Conservation (phyloP, 2,888 invertebrate genomes). For the Pinctada fucata region DNA sequence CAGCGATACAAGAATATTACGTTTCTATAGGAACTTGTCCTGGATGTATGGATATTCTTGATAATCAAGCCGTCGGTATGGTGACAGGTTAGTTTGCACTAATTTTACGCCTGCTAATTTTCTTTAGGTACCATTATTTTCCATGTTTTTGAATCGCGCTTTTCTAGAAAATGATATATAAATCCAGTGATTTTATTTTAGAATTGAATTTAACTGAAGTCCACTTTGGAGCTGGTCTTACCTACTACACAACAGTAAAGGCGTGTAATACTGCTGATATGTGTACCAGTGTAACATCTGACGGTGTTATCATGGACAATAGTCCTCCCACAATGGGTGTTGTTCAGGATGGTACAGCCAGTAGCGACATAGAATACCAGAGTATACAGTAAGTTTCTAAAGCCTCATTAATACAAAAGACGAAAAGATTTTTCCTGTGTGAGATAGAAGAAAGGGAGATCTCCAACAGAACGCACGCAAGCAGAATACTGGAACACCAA, state of each 20-base stretch:
- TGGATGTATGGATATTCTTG: conserved; percentile 42
- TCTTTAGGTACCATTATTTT: no score
- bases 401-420: no score
- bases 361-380: conserved; percentile 29
- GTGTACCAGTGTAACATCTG: conserved; percentile 48
- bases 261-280: conserved; percentile 52
- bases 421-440: no score
- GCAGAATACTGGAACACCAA: no score
- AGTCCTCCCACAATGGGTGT: conserved; percentile 39
- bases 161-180: no score
- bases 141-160: no score
- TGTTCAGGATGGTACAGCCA: conserved; percentile 38
- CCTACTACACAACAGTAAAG: conserved; percentile 46
- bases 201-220: conserved; percentile 21
- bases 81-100: conserved; percentile 22
- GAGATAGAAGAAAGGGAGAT: no score
- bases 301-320: conserved; percentile 50
- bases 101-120: no score
- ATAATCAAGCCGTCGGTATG: conserved; percentile 35
- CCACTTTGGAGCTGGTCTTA: conserved; percentile 28
- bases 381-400: not conserved
- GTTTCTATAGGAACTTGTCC: conserved; percentile 49
- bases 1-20: conserved; percentile 46
- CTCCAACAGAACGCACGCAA: no score
- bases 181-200: conserved; percentile 1